Evolutionary conservation across 2,113 vertebrate species (phyloP), one percentile per base, ranked within the genome.

Genomic region (Sigmodon hispidus): DNA sequence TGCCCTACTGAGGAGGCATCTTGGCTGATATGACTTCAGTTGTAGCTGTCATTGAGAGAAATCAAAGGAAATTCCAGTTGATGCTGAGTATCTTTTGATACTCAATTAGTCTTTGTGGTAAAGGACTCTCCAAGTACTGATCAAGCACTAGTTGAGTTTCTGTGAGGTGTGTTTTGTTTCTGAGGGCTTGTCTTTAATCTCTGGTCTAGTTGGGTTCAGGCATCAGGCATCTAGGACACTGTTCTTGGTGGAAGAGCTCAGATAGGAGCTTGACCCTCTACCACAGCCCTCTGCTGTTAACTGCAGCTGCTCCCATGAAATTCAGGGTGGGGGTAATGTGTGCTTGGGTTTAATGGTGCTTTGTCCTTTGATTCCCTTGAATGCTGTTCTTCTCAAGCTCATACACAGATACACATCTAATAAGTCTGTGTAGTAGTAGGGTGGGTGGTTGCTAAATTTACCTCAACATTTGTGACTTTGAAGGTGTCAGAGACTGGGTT

Each of bases 181-280:
- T 61, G 40, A 81, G 61, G 75, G n/a, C 24, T 12, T 11, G 22
- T 8, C 52, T 55, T 31, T 50, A 21, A 36, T 80, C 40, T 29
- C 19, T 73, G 70, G 59, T 40, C 73, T 70, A 0, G 21, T 45
- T 16, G 21, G 34, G 69, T 93, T 48, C 7, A 36, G 43, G 63
- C 19, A 16, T 40, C 24, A 7, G 81, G 52, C 45, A 45, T 22
- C 36, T n/a, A 34, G 67, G 52, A 29, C 2, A 59, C 75, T 17
- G 85, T 26, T 31, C 5, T 15, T 6, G 87, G 65, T 67, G 34
- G 63, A 61, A 40, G 43, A 36, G 15, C 48, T 36, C 24, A 15
- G 34, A 24, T 19, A 7, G 9, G 8, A 1, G 31, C 11, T 2
- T 1, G 7, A 31, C 21, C 5, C 5, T 29, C 65, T n/a, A 34